A percentile compares a stretch with the other conserved stretches of the same genome.
Conservation (phyloP, 1,140 invertebrate species). For the Choristoneura fumiferana region DNA sequence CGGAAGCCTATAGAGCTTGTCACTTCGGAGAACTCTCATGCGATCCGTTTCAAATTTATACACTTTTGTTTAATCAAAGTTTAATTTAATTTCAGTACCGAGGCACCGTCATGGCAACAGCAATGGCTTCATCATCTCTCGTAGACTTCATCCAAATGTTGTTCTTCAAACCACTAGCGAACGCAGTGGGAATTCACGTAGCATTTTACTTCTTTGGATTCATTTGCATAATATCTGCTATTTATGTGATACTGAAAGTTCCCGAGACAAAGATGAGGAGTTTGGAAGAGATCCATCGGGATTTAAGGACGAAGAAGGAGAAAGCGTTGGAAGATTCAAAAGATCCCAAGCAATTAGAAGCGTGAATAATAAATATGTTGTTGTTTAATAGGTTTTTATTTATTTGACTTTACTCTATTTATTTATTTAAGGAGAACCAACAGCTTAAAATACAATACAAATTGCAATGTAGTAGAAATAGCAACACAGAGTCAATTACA, state of each 20-base stretch:
- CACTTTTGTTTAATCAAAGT: background rate
- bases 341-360: too few relatives aligned
- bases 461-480: too few relatives aligned
- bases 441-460: too few relatives aligned
- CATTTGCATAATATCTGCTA: constrained; percentile 25
- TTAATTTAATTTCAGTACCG: constrained; percentile 31
- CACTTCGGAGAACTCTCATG: too few relatives aligned
- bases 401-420: too few relatives aligned
- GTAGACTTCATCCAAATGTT: constrained; percentile 30
- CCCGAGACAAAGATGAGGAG: constrained; percentile 30
- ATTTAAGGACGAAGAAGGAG: constrained; percentile 29
- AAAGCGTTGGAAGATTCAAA: constrained; percentile 6
- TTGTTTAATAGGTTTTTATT: too few relatives aligned
- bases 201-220: constrained; percentile 30
- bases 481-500: too few relatives aligned
- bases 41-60: too few relatives aligned
- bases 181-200: constrained; percentile 22
- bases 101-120: constrained; percentile 27
- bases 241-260: constrained; percentile 27
- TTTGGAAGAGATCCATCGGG: constrained; percentile 32
- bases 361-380: too few relatives aligned
- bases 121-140: constrained; percentile 25
- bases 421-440: too few relatives aligned
- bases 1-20: too few relatives aligned
- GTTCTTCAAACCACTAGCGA: constrained; percentile 27